Base-by-base conservation (phyloP, 2,797 vertebrate species). In the Platalea minor region DNA sequence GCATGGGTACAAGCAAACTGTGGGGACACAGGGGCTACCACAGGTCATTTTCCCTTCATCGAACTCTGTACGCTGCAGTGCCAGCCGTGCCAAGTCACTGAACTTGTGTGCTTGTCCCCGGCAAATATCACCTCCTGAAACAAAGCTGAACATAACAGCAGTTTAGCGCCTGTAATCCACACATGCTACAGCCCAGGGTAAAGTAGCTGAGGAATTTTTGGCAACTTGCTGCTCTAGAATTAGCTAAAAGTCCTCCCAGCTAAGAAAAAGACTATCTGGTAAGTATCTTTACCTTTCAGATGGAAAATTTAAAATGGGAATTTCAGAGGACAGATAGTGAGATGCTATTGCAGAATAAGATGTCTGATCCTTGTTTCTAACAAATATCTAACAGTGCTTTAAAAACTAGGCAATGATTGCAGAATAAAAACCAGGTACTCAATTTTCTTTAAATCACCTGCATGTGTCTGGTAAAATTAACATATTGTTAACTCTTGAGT, bases 1-100 rank as follows among this genome's bases (percentile, higher is more conserved):
- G 10, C 54, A 43, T 2, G 4, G 33, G 16, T 48, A 24, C 0
- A 0, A 80, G 39, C 28, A 70, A 74, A 26, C 19, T 10, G 13
- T 1, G 46, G 35, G 24, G 56, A 13, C 28, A 68, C 39, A 25
- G 50, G 57, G 85, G 60, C 26, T 80, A 21, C 17, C 13, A 28
- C 10, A 63, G 43, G 31, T 26, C 23, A 17, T 43, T 46, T 10
- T 67, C 13, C 43, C 50, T 39, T 14, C 21, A 19, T 12, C 1
- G 4, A 68, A 9, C 41, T 35, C 45, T 13, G 8, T 2, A 9
- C 9, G 35, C 37, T 88, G 19, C 37, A 43, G 43, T 11, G 33
- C 12, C 51, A 76, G 48, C 50, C 1, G 0, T 4, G 54, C 29
- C 56, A 46, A 75, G 80, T 12, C 39, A 13, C 46, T 53, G 46